These are phyloP conservation scores for Pyrgus malvae DNA, from an alignment of 2,888 invertebrate genomes.

Conservation along the genomic window DNA sequence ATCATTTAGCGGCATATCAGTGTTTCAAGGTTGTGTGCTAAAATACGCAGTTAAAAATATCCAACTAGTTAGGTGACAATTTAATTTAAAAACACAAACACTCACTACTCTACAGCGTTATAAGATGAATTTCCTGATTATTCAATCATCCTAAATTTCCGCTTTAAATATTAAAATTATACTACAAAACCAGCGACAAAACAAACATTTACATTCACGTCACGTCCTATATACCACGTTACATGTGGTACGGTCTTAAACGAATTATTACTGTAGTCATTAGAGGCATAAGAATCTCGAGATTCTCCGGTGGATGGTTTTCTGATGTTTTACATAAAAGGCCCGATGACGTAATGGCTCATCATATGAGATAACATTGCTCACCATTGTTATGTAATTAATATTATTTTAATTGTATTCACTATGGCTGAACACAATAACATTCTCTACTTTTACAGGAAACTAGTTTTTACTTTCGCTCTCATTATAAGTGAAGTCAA, in stretches of 20 bases:
- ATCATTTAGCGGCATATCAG: background rate
- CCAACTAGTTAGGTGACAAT: background rate
- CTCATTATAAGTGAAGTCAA: no score
- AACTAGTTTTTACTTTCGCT: conserved; percentile 15
- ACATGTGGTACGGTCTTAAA: conserved; percentile 2
- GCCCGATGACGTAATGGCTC: conserved; percentile 8
- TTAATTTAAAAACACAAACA: background rate
- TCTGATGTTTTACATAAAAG: conserved; percentile 19
- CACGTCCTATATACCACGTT: conserved; percentile 20
- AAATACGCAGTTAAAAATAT: background rate
- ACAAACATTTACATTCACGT: conserved; percentile 1
- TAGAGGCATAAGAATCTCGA: conserved; percentile 14
- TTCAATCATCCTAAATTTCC: background rate
- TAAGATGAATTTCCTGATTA: background rate
- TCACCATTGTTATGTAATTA: conserved; percentile 9
- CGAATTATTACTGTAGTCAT: conserved; percentile 7
- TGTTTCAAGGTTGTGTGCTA: background rate
- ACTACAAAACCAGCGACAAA: background rate
- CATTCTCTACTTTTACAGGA: conserved; percentile 11
- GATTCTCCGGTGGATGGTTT: conserved; percentile 19
- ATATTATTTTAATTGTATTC: conserved; percentile 19
- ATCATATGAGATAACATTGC: conserved; percentile 14
- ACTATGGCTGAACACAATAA: conserved; percentile 11
- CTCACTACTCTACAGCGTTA: background rate
- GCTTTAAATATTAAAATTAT: background rate